These are phyloP conservation scores for Spongilla lacustris DNA, from an alignment of 37 sponge, comb jelly and placozoan genomes.

Conservation along the genomic window DNA sequence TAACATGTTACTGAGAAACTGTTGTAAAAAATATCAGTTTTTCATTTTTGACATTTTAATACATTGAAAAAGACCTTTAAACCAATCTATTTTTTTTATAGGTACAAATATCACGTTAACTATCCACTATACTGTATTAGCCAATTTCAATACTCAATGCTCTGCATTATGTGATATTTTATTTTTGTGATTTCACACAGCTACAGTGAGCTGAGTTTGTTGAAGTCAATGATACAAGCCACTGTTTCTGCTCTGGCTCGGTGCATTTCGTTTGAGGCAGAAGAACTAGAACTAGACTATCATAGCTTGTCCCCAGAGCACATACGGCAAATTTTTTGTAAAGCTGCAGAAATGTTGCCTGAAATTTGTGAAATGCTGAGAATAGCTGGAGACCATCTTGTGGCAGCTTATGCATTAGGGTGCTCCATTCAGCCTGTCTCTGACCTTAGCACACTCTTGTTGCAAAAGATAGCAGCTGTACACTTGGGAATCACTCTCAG, in stretches of 20 bases:
- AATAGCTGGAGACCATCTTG: neutral
- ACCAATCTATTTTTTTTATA: too few relatives aligned
- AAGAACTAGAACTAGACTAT: neutral
- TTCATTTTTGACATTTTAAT: too few relatives aligned
- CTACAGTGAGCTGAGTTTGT: neutral
- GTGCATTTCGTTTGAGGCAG: neutral
- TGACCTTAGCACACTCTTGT: slow-evolving; percentile 8
- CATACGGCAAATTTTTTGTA: neutral
- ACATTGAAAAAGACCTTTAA: too few relatives aligned
- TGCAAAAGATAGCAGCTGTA: slow-evolving; percentile 7
- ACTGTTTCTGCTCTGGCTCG: neutral
- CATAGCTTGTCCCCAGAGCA: neutral
- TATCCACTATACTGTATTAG: too few relatives aligned
- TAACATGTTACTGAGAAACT: too few relatives aligned
- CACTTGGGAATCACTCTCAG: slow-evolving; percentile 31
- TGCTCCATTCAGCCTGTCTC: neutral
- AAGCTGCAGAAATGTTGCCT: neutral
- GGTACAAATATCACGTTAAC: too few relatives aligned
- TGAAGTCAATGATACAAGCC: neutral
- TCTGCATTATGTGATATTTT: neutral
- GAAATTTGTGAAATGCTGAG: neutral
- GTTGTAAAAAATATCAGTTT: too few relatives aligned
- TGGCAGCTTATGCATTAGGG: neutral
- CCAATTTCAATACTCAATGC: too few relatives aligned
- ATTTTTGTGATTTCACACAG: neutral